Evolutionary conservation across 2,888 invertebrate genomes (phyloP).

Genomic region (Serripes groenlandicus): DNA sequence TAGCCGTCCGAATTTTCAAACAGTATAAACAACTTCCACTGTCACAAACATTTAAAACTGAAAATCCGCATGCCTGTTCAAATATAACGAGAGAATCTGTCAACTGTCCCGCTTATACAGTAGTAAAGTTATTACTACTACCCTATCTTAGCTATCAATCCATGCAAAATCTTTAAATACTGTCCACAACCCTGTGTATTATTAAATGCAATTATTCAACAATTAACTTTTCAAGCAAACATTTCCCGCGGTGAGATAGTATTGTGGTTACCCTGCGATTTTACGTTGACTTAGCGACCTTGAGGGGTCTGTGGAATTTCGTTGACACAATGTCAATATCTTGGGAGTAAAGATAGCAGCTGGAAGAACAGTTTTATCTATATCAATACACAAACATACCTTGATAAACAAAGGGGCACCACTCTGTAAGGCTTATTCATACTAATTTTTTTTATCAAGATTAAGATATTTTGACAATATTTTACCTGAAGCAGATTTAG

Average conservation of each 20-base stretch:
- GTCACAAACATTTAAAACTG: neutral
- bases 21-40: neutral
- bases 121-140: neutral
- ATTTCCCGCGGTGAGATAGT: conserved; percentile 17
- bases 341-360: conserved; percentile 1
- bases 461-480: no score
- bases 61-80: neutral
- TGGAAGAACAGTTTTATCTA: conserved; percentile 23
- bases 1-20: neutral
- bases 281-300: conserved; percentile 13
- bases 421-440: conserved; percentile 21
- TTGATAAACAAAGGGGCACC: conserved; percentile 42
- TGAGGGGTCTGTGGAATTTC: neutral
- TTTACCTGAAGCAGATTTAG: no score
- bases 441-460: no score
- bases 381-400: conserved; percentile 43
- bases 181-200: neutral
- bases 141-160: conserved; percentile 6
- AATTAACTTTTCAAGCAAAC: conserved; percentile 15
- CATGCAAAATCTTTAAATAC: conserved; percentile 12
- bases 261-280: conserved; percentile 1
- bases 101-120: neutral
- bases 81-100: neutral
- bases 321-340: conserved; percentile 10
- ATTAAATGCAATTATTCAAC: conserved; percentile 15